Percentiles rank a stretch among this genome's conserved stretches.
phyloP scores from a whole-genome alignment of 2,888 invertebrate species.

The Drosophila helvetica region DNA sequence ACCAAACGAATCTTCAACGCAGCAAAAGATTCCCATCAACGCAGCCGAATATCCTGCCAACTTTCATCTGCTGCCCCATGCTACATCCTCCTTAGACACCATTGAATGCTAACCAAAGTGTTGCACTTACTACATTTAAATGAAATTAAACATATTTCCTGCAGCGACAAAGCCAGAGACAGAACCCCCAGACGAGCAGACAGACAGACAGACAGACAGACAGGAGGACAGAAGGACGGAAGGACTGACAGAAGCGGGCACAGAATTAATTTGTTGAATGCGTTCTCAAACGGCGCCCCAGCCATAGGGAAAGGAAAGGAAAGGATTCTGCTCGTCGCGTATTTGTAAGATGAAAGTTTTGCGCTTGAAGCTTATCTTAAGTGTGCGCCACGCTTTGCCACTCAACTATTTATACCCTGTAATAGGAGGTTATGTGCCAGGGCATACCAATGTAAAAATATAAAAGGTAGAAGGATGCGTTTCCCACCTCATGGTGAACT shows the following conservation, averaged over 20 bases:
- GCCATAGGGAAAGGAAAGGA: constrained; percentile 1
- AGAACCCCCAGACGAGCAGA: background rate
- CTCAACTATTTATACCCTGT: constrained; percentile 68
- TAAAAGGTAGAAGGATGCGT: background rate
- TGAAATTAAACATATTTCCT: constrained; percentile 78
- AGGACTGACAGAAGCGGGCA: constrained; percentile 43
- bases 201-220: background rate
- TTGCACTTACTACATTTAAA: constrained; percentile 76
- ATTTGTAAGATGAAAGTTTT: constrained; percentile 78
- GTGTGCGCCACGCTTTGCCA: constrained; percentile 74
- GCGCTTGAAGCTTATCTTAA: constrained; percentile 75
- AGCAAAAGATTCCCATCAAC: constrained; percentile 27
- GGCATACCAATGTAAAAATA: too few relatives aligned
- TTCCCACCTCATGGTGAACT: background rate
- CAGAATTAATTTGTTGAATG: constrained; percentile 76
- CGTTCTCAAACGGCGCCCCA: constrained; percentile 35
- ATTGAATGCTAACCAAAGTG: constrained; percentile 71
- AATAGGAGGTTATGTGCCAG: background rate
- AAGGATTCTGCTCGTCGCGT: constrained; percentile 33
- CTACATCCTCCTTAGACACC: constrained; percentile 12
- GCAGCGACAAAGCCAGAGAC: constrained; percentile 59
- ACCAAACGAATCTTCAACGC: constrained; percentile 22
- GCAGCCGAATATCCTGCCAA: constrained; percentile 26
- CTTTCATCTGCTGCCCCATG: background rate
- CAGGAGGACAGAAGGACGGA: constrained; percentile 8